Conservation (phyloP, 2,797 vertebrate genomes). For the Halcyon chelicuti region DNA sequence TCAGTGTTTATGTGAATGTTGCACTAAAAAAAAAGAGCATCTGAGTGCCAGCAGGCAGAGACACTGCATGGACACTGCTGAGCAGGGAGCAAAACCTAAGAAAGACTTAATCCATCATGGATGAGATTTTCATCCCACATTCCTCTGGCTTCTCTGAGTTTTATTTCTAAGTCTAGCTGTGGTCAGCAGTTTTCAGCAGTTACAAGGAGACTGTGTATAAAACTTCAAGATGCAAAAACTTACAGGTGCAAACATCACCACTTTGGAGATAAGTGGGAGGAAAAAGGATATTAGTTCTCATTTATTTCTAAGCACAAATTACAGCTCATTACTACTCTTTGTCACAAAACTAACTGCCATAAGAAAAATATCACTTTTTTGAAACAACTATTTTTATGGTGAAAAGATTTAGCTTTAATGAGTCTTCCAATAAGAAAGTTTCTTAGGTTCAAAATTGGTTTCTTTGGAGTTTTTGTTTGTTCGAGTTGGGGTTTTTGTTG, state of each 20-base stretch:
- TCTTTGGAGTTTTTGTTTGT: background rate
- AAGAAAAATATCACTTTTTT: background rate
- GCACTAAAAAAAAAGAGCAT: too few relatives aligned
- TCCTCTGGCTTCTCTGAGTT: background rate
- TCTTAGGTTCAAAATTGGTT: background rate
- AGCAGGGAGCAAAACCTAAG: background rate
- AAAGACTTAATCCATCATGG: background rate
- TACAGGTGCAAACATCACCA: background rate
- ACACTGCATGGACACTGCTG: background rate
- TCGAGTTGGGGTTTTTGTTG: too few relatives aligned
- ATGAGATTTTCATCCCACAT: background rate
- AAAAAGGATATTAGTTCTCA: background rate
- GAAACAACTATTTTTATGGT: background rate
- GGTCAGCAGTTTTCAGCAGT: background rate
- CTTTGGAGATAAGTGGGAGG: background rate
- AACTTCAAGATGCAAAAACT: background rate
- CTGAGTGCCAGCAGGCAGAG: background rate
- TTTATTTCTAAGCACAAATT: background rate
- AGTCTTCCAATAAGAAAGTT: background rate
- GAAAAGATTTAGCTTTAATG: background rate
- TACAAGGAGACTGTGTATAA: background rate
- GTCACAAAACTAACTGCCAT: background rate
- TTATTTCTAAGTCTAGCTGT: background rate
- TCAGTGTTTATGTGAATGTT: background rate
- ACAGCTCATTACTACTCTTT: background rate